Conservation (phyloP, 2,797 vertebrate species). For the Zenarchopterus dispar region DNA sequence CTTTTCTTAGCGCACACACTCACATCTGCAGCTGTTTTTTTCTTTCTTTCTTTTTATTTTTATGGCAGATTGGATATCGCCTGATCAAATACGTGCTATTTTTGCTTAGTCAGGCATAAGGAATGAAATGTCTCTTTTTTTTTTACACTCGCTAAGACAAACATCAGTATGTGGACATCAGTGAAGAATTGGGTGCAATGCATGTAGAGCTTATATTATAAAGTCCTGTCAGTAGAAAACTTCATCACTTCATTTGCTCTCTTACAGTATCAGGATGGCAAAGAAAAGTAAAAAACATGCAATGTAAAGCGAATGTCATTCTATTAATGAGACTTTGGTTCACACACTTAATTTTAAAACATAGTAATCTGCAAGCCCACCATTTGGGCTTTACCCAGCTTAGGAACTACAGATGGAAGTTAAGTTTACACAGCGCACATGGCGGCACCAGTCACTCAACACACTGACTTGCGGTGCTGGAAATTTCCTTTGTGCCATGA, state of each 20-base stretch:
- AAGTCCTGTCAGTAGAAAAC: constrained; percentile 4
- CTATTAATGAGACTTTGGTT: constrained; percentile 14
- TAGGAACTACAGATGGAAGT: constrained; percentile 55
- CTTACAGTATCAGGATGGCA: constrained; percentile 6
- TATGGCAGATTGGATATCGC: constrained; percentile 17
- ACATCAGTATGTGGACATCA: constrained; percentile 23
- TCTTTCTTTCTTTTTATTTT: neutral
- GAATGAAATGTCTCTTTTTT: constrained; percentile 14
- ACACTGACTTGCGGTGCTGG: constrained; percentile 56
- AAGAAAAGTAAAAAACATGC: constrained; percentile 29
- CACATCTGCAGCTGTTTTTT: constrained; percentile 41
- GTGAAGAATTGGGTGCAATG: constrained; percentile 5
- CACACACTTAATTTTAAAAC: constrained; percentile 23
- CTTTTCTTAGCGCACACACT: constrained; percentile 46
- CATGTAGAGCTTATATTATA: constrained; percentile 10
- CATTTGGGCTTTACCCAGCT: constrained; percentile 73
- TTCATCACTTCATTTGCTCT: constrained; percentile 42
- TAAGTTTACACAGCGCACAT: constrained; percentile 72
- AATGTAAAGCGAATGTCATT: constrained; percentile 27
- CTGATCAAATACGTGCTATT: constrained; percentile 54
- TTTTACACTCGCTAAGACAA: constrained; percentile 1
- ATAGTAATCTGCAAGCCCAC: constrained; percentile 60
- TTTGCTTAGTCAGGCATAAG: constrained; percentile 21
- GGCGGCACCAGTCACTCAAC: constrained; percentile 65
- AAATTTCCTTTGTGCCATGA: constrained; percentile 75